Percentiles rank a stretch among this genome's conserved stretches.
Evolutionary conservation across 2,888 invertebrate species (phyloP).

Genomic region (Amphimallon solstitiale): DNA sequence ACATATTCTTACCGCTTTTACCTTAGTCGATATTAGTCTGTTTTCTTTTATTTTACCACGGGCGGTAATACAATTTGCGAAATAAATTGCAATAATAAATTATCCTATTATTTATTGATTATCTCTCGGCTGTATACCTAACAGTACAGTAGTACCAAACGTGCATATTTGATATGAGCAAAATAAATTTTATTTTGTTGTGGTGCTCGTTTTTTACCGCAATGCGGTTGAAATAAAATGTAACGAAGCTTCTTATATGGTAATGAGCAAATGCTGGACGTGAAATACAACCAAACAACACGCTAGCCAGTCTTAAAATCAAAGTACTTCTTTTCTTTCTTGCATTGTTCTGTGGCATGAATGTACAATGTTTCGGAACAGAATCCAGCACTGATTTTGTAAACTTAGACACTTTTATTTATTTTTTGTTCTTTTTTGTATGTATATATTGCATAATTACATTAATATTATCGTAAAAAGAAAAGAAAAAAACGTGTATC

Average conservation of each 20-base stretch:
- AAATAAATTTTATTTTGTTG: neutral
- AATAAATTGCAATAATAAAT: neutral
- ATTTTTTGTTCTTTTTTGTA: no score
- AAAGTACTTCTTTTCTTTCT: no score
- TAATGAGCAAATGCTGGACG: neutral
- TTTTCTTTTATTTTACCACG: neutral
- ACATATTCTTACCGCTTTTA: neutral
- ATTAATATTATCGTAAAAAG: no score
- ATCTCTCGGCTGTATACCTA: neutral
- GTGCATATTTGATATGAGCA: neutral
- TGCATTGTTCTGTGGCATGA: no score
- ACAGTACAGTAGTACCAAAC: no score
- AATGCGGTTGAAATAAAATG: neutral
- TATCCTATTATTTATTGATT: slow-evolving; percentile 3
- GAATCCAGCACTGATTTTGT: no score
- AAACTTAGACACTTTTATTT: no score
- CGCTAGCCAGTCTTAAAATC: no score
- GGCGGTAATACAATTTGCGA: neutral
- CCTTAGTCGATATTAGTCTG: neutral
- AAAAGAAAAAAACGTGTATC: no score
- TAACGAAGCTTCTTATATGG: slow-evolving; percentile 1
- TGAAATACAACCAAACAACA: no score
- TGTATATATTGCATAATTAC: no score
- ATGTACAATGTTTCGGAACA: no score
- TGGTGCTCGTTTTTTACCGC: neutral